Evolutionary conservation across 1,140 invertebrate species (phyloP).

Genomic region (Danaus melanippus): DNA sequence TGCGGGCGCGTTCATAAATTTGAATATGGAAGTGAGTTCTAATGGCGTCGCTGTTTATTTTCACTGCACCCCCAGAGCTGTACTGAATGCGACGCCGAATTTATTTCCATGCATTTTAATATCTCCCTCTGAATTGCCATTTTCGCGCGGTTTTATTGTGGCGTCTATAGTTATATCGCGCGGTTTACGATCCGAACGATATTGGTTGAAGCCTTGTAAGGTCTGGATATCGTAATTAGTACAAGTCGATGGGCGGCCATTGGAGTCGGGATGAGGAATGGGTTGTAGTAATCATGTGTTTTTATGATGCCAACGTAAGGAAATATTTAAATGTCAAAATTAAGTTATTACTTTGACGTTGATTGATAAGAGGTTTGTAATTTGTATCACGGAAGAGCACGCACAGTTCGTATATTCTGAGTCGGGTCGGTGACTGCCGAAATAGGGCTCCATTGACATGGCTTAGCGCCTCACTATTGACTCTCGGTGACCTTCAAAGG

Average conservation of each 20-base stretch:
- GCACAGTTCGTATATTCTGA: constrained; percentile 27
- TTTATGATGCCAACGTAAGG: constrained; percentile 40
- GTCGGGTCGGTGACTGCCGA: constrained; percentile 22
- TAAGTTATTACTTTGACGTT: constrained; percentile 63
- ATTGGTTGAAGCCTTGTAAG: constrained; percentile 53
- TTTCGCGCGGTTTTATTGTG: constrained; percentile 68
- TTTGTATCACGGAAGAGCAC: constrained; percentile 50
- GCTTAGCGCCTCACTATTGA: constrained; percentile 40
- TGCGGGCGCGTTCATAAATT: constrained; percentile 68
- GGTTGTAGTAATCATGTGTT: constrained; percentile 36
- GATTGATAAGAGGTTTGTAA: constrained; percentile 51
- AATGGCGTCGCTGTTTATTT: constrained; percentile 71
- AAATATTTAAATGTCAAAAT: constrained; percentile 50
- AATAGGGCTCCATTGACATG: constrained; percentile 26
- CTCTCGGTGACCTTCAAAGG: constrained; percentile 28
- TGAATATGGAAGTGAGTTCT: constrained; percentile 72
- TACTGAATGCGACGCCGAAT: constrained; percentile 70
- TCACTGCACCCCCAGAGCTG: constrained; percentile 68
- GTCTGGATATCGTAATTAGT: constrained; percentile 46
- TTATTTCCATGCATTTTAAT: constrained; percentile 73
- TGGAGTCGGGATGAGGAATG: constrained; percentile 41
- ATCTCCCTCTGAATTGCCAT: constrained; percentile 70
- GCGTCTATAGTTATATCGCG: constrained; percentile 38
- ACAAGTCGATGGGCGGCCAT: constrained; percentile 31
- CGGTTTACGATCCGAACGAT: constrained; percentile 50